A percentile compares a stretch with the other conserved stretches of the same genome.
Conservation (phyloP, 2,113 vertebrate species). For the Odocoileus virginianus region DNA sequence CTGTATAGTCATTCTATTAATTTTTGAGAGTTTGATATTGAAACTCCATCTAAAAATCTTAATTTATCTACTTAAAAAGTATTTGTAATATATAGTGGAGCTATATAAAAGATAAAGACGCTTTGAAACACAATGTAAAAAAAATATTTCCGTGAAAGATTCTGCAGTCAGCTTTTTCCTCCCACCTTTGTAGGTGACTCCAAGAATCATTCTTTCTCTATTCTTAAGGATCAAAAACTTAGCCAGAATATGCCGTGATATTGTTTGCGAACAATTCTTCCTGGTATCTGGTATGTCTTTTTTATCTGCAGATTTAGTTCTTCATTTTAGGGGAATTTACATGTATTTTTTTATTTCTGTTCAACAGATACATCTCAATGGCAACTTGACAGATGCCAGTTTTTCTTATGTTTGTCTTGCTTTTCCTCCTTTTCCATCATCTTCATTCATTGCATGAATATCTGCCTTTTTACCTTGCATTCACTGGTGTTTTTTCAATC, state of each 20-base stretch:
- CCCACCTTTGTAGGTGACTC: not conserved
- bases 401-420: not conserved
- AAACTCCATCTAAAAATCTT: not conserved
- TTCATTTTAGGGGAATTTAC: not conserved
- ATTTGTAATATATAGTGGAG: not conserved
- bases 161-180: not conserved
- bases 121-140: not conserved
- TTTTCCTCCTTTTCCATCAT: not conserved
- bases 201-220: not conserved
- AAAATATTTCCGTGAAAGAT: not conserved
- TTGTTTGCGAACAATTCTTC: not conserved
- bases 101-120: not conserved
- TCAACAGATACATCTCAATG: accelerated
- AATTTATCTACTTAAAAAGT: not conserved
- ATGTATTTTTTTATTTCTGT: not conserved
- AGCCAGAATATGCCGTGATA: not conserved
- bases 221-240: not conserved
- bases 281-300: not conserved
- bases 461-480: not conserved
- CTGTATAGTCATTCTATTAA: not conserved
- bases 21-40: not conserved
- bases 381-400: not conserved
- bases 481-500: not conserved
- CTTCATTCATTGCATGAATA: not conserved
- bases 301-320: not conserved